Evolutionary conservation across 2,888 invertebrate species (phyloP), one percentile per base, ranked within the genome.

Genomic region (Rhamnusium bicolor): DNA sequence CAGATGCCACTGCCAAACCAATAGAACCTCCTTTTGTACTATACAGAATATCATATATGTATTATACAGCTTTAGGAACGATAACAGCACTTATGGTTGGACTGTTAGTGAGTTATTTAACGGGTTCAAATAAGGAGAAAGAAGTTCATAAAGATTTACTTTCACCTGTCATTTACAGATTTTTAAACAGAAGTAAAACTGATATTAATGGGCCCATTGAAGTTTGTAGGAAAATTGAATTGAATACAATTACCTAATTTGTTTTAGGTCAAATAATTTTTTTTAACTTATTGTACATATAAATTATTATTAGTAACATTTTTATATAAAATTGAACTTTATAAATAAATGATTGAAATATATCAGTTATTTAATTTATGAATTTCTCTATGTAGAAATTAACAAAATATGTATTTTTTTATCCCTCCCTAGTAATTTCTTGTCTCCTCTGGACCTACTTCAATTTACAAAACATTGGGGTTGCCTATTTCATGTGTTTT

Each of bases 11-110:
- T 12, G 65, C 72, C 6, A 72, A 70, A 4, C 75, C 80, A 62
- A 67, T 77, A 79, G 90, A 91, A 49, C 89, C 90, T 29, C 91
- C 63, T 21, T 71, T 68, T 24, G 21, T 90, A 76, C 79, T 95
- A 21, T 92, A 93, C 82, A 89, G 92, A 79, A 86, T 95, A 83
- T 94, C 94, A 12, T 95, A 95, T 87, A 90, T 94, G 86, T 95
- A 94, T 89, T 95, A 94, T 87, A 93, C 94, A 0, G 89, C 92
- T 74, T 89, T 94, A n/a, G 95, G 95, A 5, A 91, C 93, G 83
- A 78, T 91, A 0, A 92, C 92, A 0, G 92, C 92, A 10, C 90
- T 94, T 56, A 71, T 90, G 2, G 89, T 94, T 5, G 95, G 95
- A 0, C 86, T 93, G 16, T 81, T 92, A 27, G 92, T 94, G 27